Percentiles rank a stretch among this genome's conserved stretches.
These are phyloP conservation scores for Tragelaphus scriptus DNA, from an alignment of 2,113 vertebrate species.

Conservation along the genomic window DNA sequence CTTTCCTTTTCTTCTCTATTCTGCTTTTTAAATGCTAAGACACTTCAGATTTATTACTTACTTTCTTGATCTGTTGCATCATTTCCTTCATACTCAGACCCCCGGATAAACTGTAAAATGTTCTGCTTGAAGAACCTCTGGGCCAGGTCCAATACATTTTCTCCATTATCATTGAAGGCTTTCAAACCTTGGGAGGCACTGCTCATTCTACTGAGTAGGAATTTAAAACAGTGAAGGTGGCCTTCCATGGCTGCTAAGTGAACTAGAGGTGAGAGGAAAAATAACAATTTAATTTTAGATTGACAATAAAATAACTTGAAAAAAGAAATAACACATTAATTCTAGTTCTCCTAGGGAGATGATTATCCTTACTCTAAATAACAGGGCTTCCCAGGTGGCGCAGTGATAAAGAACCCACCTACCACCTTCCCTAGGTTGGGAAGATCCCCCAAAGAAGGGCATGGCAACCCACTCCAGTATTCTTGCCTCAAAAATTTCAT, in stretches of 20 bases:
- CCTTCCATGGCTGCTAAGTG: constrained; percentile 85
- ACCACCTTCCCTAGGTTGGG: not conserved
- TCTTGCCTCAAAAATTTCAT: not conserved
- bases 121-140: constrained; percentile 81
- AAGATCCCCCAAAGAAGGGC: not conserved
- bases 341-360: not conserved
- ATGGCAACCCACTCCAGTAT: not conserved
- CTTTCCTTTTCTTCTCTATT: not conserved
- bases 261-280: constrained; percentile 67
- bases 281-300: constrained; percentile 17
- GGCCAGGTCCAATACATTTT: constrained; percentile 83
- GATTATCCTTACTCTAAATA: not conserved
- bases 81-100: constrained; percentile 66
- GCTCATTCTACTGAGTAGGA: constrained; percentile 79
- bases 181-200: constrained; percentile 65
- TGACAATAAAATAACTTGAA: not conserved
- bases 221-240: constrained; percentile 85
- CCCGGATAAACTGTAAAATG: constrained; percentile 79
- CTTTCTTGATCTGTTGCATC: constrained; percentile 73
- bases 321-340: not conserved
- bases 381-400: rapidly evolving
- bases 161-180: constrained; percentile 83
- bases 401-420: not conserved
- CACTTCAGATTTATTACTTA: constrained; percentile 66
- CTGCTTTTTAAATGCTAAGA: not conserved